A percentile compares a stretch with the other conserved stretches of the same genome.
Evolutionary conservation across 2,797 vertebrate genomes (phyloP).

Genomic region (Crenichthys baileyi): DNA sequence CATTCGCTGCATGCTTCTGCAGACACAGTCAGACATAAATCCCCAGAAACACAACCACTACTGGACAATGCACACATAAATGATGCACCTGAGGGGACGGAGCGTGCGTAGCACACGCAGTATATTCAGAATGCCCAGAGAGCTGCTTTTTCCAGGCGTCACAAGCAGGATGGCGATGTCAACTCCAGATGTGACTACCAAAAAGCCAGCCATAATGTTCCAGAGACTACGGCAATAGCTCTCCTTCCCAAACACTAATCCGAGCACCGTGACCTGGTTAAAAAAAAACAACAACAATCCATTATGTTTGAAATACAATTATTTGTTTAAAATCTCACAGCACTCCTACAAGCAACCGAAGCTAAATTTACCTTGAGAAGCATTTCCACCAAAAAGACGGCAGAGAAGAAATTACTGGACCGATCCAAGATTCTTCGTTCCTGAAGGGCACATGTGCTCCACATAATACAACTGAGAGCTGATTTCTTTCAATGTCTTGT

Average conservation of each 20-base stretch:
- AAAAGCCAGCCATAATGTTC: slow-evolving; percentile 88
- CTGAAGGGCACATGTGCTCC: slow-evolving; percentile 61
- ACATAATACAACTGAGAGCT: neutral
- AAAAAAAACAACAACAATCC: neutral
- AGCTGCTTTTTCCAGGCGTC: slow-evolving; percentile 79
- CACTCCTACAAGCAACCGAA: no score
- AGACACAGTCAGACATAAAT: neutral
- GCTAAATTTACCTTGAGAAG: slow-evolving; percentile 85
- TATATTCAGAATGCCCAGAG: slow-evolving; percentile 86
- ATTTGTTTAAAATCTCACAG: neutral
- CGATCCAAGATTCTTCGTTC: slow-evolving; percentile 86
- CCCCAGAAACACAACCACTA: neutral
- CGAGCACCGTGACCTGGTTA: slow-evolving; percentile 86
- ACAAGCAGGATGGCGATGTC: slow-evolving; percentile 86
- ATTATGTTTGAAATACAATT: neutral
- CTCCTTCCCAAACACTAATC: slow-evolving; percentile 83
- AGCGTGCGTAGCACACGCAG: slow-evolving; percentile 87
- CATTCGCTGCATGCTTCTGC: neutral
- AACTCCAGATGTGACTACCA: slow-evolving; percentile 87
- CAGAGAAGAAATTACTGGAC: slow-evolving; percentile 88
- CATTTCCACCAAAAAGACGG: slow-evolving; percentile 90
- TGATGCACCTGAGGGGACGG: slow-evolving; percentile 84
- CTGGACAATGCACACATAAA: neutral
- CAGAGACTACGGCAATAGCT: slow-evolving; percentile 88
- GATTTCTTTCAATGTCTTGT: neutral